These are phyloP conservation scores for Potamarius usumacintae DNA, from an alignment of 2,113 vertebrate species.

Conservation along the genomic window DNA sequence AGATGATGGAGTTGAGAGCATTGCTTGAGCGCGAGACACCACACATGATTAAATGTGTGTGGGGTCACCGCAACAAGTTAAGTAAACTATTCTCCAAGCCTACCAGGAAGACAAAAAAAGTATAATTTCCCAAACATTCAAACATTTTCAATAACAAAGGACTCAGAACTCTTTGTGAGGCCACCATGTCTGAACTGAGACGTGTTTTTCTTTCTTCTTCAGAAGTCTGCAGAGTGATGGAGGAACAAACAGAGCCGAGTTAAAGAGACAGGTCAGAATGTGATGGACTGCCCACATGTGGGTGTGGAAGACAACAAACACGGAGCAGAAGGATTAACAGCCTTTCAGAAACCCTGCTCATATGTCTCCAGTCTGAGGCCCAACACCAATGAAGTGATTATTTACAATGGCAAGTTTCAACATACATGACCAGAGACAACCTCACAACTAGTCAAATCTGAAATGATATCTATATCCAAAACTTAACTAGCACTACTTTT, in stretches of 20 bases:
- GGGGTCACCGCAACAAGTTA: conserved; percentile 32
- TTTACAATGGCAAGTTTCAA: background rate
- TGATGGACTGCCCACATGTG: conserved; percentile 22
- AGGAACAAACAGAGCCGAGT: background rate
- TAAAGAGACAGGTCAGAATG: conserved; percentile 24
- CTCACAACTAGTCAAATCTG: background rate
- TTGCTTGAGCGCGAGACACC: background rate
- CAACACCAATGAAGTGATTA: background rate
- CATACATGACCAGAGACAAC: conserved; percentile 9
- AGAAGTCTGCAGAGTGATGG: conserved; percentile 1
- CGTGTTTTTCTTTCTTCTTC: background rate
- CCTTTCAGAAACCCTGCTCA: background rate
- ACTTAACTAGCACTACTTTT: background rate
- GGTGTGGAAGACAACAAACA: conserved; percentile 31
- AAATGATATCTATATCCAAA: background rate
- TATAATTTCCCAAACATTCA: conserved; percentile 21
- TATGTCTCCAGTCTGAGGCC: background rate
- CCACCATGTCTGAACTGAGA: background rate
- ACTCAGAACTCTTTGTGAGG: conserved; percentile 7
- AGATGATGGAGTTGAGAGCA: conserved; percentile 24
- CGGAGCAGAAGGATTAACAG: conserved; percentile 18
- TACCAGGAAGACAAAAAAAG: conserved; percentile 8
- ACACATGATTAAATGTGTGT: conserved; percentile 46
- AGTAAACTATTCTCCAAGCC: background rate
- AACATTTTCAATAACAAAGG: conserved; percentile 13